Conservation (phyloP, 1,140 invertebrate genomes). For the Colletes latitarsis region DNA sequence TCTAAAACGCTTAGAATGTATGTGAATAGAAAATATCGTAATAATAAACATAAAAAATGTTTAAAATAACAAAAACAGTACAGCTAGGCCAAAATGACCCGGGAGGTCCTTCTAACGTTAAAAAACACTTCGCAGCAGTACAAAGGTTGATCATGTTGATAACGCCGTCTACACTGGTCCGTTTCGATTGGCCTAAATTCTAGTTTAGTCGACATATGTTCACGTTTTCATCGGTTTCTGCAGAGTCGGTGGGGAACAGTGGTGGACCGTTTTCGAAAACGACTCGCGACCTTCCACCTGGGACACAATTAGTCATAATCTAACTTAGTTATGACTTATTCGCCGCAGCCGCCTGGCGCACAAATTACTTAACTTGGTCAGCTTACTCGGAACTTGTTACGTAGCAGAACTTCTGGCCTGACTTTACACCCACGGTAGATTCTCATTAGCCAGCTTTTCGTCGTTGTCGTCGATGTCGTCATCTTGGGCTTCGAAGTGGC, state of each 20-base stretch:
- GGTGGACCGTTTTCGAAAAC: constrained; percentile 52
- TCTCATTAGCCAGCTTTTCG: constrained; percentile 70
- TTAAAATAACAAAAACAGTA: too few species aligned
- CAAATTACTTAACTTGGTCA: constrained; percentile 80
- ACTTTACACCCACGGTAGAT: constrained; percentile 72
- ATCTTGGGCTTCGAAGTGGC: constrained; percentile 24
- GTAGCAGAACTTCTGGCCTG: constrained; percentile 65
- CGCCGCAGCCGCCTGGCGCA: constrained; percentile 71
- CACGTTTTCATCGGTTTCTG: background rate
- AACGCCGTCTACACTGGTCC: constrained; percentile 48
- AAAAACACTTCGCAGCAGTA: background rate
- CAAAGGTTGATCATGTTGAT: constrained; percentile 27
- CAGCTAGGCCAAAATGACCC: too few species aligned
- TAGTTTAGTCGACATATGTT: constrained; percentile 60
- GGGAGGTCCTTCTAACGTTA: too few species aligned
- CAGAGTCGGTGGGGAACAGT: background rate
- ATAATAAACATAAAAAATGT: too few species aligned
- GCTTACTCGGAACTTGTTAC: constrained; percentile 73
- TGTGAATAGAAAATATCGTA: too few species aligned
- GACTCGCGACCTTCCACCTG: constrained; percentile 66
- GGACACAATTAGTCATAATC: constrained; percentile 80
- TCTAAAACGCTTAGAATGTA: too few species aligned
- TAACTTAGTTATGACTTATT: constrained; percentile 81
- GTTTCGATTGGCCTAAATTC: constrained; percentile 69
- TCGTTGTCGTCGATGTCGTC: constrained; percentile 47